phyloP scores from a whole-genome alignment of 2,888 invertebrate species.

The Capitulum mitella region DNA sequence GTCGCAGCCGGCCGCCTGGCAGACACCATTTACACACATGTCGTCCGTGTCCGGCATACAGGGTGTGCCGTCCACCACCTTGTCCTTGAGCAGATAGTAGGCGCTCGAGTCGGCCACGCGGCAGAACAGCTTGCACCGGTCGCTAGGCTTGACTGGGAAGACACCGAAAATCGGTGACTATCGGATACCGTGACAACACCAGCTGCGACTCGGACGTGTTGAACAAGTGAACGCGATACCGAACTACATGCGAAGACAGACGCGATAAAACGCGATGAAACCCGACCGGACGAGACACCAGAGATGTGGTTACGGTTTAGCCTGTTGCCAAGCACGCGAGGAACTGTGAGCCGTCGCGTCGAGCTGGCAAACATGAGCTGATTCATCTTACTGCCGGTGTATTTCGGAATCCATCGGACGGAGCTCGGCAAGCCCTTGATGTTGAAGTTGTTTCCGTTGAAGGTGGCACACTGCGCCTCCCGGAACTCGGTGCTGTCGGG shows the following conservation, averaged over 20 bases:
- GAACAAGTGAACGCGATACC: no score
- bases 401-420: constrained; percentile 75
- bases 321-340: no score
- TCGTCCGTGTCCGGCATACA: constrained; percentile 70
- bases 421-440: constrained; percentile 58
- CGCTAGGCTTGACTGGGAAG: constrained; percentile 48
- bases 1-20: constrained; percentile 76
- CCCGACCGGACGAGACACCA: no score
- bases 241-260: no score
- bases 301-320: no score
- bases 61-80: constrained; percentile 75
- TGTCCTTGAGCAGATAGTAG: constrained; percentile 61
- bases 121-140: constrained; percentile 72
- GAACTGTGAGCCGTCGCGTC: no score
- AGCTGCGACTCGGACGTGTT: no score
- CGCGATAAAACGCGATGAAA: no score
- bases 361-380: no score
- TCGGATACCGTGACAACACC: no score
- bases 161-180: no score
- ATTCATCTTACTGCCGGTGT: constrained; percentile 58
- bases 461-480: constrained; percentile 65
- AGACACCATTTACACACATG: constrained; percentile 76
- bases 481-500: constrained; percentile 60
- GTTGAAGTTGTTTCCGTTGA: constrained; percentile 60
- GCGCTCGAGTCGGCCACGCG: constrained; percentile 57